These are phyloP conservation scores for Criorhina ranunculi DNA, from an alignment of 2,888 invertebrate genomes.

Conservation along the genomic window DNA sequence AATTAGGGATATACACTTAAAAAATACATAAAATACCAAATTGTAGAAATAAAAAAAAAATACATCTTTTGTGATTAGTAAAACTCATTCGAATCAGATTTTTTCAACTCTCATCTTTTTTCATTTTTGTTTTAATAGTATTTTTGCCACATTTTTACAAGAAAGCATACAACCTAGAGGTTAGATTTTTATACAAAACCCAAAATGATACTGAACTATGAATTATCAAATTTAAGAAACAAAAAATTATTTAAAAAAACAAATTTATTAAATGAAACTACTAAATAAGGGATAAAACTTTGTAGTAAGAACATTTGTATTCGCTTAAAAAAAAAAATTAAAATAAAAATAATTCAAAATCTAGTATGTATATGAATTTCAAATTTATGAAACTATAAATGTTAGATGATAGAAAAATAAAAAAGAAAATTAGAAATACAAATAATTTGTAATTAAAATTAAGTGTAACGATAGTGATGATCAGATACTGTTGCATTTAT, in stretches of 20 bases:
- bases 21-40: conserved; percentile 39
- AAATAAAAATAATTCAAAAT: conserved; percentile 12
- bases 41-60: conserved; percentile 25
- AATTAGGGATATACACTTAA: conserved; percentile 56
- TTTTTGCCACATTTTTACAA: conserved; percentile 70
- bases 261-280: conserved; percentile 30
- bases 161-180: no score
- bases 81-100: conserved; percentile 30
- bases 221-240: conserved; percentile 48
- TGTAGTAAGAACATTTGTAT: conserved; percentile 70
- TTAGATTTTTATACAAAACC: conserved; percentile 11
- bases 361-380: conserved; percentile 24
- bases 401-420: conserved; percentile 66
- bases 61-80: conserved; percentile 42
- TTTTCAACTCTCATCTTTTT: conserved; percentile 38
- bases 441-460: conserved; percentile 63
- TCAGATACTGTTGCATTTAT: conserved; percentile 76
- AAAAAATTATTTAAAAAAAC: conserved; percentile 31
- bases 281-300: conserved; percentile 38
- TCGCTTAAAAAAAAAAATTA: conserved; percentile 58
- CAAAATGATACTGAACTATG: conserved; percentile 31
- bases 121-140: conserved; percentile 23
- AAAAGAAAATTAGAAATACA: conserved; percentile 38
- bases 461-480: conserved; percentile 69
- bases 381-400: conserved; percentile 52